Evolutionary conservation across 2,888 invertebrate genomes (phyloP).

Genomic region (Phaedon cochleariae): DNA sequence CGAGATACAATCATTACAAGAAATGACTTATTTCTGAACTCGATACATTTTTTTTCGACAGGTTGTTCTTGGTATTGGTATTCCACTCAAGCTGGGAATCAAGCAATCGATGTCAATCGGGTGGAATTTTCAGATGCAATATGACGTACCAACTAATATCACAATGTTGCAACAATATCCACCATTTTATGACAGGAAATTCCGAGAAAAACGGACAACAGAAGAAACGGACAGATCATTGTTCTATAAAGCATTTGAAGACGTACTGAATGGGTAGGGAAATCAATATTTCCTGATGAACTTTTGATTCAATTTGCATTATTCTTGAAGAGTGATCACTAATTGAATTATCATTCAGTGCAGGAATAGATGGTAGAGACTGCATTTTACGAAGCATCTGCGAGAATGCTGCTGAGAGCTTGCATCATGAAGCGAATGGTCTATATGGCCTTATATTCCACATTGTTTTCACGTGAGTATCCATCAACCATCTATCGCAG

Average conservation of each 20-base stretch:
- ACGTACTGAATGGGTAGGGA: constrained; percentile 52
- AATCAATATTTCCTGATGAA: no score
- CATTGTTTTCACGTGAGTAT: constrained; percentile 76
- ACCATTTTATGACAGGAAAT: constrained; percentile 47
- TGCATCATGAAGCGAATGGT: constrained; percentile 70
- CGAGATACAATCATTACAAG: no score
- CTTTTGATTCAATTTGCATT: no score
- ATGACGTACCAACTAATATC: constrained; percentile 55
- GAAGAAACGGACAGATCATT: constrained; percentile 51
- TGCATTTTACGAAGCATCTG: constrained; percentile 80
- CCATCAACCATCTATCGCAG: no score
- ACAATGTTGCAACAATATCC: constrained; percentile 52
- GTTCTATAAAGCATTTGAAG: constrained; percentile 54
- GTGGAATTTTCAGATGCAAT: constrained; percentile 74
- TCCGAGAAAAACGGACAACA: constrained; percentile 40
- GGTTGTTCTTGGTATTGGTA: constrained; percentile 68
- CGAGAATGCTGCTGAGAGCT: constrained; percentile 73
- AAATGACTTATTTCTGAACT: no score
- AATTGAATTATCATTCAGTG: no score
- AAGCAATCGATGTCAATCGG: constrained; percentile 67
- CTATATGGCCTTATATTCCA: constrained; percentile 79
- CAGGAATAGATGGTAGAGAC: constrained; percentile 71
- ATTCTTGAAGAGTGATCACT: no score
- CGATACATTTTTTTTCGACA: no score
- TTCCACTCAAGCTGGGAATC: constrained; percentile 66